Evolutionary conservation across 2,113 vertebrate genomes (phyloP).

Genomic region (Melanerpes aurifrons): DNA sequence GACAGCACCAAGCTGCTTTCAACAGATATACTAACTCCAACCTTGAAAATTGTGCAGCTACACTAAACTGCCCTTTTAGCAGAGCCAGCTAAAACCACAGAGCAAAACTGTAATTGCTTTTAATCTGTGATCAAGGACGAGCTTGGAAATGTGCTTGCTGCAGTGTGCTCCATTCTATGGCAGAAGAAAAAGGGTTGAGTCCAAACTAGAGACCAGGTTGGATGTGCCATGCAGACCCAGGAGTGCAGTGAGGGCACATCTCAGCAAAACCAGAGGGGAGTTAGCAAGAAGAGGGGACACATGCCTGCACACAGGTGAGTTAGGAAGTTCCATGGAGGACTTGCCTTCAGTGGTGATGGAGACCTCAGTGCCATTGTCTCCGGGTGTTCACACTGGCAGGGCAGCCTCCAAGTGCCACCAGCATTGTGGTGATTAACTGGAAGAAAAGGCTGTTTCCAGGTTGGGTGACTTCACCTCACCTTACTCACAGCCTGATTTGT

Average conservation of each 20-base stretch:
- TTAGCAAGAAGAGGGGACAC: background rate
- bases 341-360: background rate
- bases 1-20: background rate
- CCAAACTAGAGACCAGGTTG: background rate
- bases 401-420: background rate
- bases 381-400: fast-evolving
- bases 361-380: background rate
- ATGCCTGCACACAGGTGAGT: background rate
- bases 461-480: background rate
- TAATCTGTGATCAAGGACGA: background rate
- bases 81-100: background rate
- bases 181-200: background rate
- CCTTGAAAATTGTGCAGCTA: background rate
- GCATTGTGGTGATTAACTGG: background rate
- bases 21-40: background rate
- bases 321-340: background rate
- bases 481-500: conserved; percentile 34
- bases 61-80: background rate
- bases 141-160: background rate
- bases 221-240: background rate
- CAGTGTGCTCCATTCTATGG: fast-evolving
- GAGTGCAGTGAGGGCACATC: background rate
- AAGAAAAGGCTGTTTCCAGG: background rate
- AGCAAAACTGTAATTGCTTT: background rate
- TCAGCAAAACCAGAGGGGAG: background rate